phyloP scores from a whole-genome alignment of 2,888 invertebrate genomes.

The Choreutis nemorana region DNA sequence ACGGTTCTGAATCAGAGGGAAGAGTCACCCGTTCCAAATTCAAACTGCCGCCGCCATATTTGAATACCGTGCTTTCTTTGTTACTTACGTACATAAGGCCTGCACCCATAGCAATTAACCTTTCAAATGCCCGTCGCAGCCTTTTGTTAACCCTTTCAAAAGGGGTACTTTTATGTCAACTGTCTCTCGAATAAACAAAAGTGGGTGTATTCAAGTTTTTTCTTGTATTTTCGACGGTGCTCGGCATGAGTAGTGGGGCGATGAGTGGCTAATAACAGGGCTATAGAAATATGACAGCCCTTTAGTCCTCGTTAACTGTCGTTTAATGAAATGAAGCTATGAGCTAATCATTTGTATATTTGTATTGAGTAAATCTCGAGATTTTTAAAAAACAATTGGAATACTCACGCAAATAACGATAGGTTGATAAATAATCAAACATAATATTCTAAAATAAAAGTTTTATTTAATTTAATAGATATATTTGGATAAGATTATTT shows the following conservation, averaged over 20 bases:
- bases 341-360: too few species aligned
- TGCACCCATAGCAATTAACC: constrained; percentile 57
- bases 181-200: constrained; percentile 50
- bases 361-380: too few species aligned
- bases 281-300: constrained; percentile 38
- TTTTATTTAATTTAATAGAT: too few species aligned
- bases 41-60: constrained; percentile 37
- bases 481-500: too few species aligned
- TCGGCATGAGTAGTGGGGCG: constrained; percentile 23
- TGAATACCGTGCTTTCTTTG: constrained; percentile 19
- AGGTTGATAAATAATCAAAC: too few species aligned
- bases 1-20: too few species aligned
- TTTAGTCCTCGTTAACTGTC: too few species aligned
- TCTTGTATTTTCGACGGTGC: constrained; percentile 22
- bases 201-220: constrained; percentile 49
- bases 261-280: constrained; percentile 48
- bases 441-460: too few species aligned
- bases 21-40: too few species aligned
- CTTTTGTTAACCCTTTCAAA: constrained; percentile 56
- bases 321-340: too few species aligned
- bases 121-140: constrained; percentile 46
- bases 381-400: too few species aligned
- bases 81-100: constrained; percentile 17
- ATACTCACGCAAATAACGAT: too few species aligned
- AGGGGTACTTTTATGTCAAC: constrained; percentile 52